A percentile compares a stretch with the other conserved stretches of the same genome.
phyloP scores from a whole-genome alignment of 2,113 vertebrate genomes.

The Leiothrix lutea region DNA sequence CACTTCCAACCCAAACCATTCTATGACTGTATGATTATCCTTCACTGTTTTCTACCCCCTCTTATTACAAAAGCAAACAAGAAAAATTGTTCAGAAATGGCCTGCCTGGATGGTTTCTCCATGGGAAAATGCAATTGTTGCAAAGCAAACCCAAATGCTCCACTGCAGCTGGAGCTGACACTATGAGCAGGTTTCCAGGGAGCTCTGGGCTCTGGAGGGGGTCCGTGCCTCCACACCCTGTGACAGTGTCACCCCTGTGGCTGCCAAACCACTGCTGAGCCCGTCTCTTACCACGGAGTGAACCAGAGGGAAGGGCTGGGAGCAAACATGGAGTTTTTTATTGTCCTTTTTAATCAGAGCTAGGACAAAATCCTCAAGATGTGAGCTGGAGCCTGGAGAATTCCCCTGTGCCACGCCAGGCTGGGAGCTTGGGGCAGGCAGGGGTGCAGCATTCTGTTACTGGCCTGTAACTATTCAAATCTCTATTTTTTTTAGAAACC shows the following conservation, averaged over 20 bases:
- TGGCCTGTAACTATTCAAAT: neutral
- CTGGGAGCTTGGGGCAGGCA: neutral
- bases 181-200: neutral
- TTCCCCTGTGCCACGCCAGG: neutral
- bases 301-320: neutral
- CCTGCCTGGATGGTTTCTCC: neutral
- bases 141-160: neutral
- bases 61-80: neutral
- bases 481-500: neutral
- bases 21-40: neutral
- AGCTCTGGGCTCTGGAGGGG: neutral
- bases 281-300: neutral
- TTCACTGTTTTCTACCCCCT: neutral
- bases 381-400: neutral
- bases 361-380: neutral
- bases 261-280: neutral
- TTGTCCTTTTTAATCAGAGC: neutral
- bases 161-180: accelerated
- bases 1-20: neutral
- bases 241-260: accelerated
- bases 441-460: accelerated
- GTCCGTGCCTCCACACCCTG: accelerated
- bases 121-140: neutral
- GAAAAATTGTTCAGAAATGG: neutral
- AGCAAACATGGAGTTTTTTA: neutral